Percentiles rank a stretch among this genome's conserved stretches.
phyloP scores from a whole-genome alignment of 2,888 invertebrate species.

The Kryphioiulus occultus region DNA sequence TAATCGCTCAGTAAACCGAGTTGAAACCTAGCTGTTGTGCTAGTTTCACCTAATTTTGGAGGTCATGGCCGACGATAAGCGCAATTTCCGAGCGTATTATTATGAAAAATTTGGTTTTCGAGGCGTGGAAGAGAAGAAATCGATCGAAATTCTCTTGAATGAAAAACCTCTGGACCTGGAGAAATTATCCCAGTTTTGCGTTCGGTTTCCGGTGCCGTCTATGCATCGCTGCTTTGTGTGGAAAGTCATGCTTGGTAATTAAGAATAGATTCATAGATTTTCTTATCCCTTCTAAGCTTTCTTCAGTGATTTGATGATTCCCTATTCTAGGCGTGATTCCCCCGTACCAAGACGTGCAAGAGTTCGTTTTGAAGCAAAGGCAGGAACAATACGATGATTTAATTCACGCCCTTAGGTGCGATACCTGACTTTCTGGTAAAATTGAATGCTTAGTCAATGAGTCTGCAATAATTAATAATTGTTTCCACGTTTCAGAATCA shows the following conservation, averaged over 20 bases:
- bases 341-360: constrained; percentile 76
- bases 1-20: not conserved
- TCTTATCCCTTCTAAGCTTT: not conserved
- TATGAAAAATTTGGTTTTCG: constrained; percentile 76
- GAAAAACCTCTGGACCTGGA: constrained; percentile 81
- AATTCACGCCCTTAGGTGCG: constrained; percentile 70
- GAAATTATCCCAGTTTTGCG: constrained; percentile 83
- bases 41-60: not conserved
- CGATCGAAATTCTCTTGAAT: constrained; percentile 84
- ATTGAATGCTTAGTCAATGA: not conserved
- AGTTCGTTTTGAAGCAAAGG: constrained; percentile 77
- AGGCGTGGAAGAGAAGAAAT: constrained; percentile 85
- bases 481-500: constrained; percentile 61
- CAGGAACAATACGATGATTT: constrained; percentile 77
- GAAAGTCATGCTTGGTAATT: constrained; percentile 81
- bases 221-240: constrained; percentile 81
- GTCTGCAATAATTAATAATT: not conserved
- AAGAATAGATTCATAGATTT: not conserved
- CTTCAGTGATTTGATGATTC: constrained; percentile 2
- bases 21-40: not conserved
- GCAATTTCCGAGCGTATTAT: constrained; percentile 65
- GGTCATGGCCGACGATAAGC: constrained; percentile 44
- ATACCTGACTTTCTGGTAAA: not conserved
- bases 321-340: constrained; percentile 74
- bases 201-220: constrained; percentile 83